Evolutionary conservation across 2,113 vertebrate species (phyloP), one percentile per base, ranked within the genome.

Genomic region (Saguinus imperator): DNA sequence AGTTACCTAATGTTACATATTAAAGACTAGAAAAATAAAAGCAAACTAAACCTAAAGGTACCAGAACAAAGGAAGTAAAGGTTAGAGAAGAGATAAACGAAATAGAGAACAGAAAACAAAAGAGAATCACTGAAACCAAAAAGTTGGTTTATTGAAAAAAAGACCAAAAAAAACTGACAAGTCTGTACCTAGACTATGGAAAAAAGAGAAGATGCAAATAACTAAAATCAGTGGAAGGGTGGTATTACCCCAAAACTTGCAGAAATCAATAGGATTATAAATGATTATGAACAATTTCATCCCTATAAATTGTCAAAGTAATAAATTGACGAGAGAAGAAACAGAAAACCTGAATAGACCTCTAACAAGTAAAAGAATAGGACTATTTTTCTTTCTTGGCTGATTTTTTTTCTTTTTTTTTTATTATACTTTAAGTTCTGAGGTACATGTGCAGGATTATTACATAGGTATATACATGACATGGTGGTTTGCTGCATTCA

Each of bases 261-360:
- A 85, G 72, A 96, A 95, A 58, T 87, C 20, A 76, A 87, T 84
- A 37, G 18, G 6, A 82, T 76, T 93, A 87, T 29, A 93, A 89
- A 82, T 91, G 52, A 92, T 14, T 29, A 57, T 73, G 40, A 81
- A 84, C 1, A 61, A 58, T 76, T 86, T 57, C 89, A 77, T 45
- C 27, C 3, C 18, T 83, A 48, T 82, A 45, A 93, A 73, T 61
- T 57, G 81, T 14, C 50, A 95, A 81, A 66, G n/a, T 70, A 77
- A 50, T 83, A 77, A 91, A 76, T 1, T 91, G n/a, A 73, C 45
- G 70, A 27, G 40, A 80, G 12, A 68, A 50, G 32, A 82, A 87
- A 91, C 21, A 87, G 40, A 95, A 93, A 80, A 93, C 37, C 29
- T 87, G 52, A 87, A 87, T 9, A 94, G 40, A 52, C 32, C 37